Evolutionary conservation across 2,797 vertebrate genomes (phyloP), one percentile per base, ranked within the genome.

Genomic region (Alosa sapidissima): DNA sequence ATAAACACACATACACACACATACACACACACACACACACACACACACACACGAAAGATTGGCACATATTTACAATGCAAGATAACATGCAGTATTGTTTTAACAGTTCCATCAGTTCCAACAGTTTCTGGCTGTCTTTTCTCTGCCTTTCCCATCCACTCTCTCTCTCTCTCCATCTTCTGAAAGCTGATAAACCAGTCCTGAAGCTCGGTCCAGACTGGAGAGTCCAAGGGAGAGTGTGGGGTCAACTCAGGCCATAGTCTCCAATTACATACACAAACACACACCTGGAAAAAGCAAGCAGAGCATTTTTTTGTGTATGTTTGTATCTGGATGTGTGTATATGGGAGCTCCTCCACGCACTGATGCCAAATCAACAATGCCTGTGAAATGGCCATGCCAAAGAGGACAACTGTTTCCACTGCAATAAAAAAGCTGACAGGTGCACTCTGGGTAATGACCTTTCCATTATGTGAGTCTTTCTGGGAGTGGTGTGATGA

Each of bases 1-100:
- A n/a, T n/a, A n/a, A n/a, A n/a, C n/a, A n/a, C n/a, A n/a, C n/a
- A 36, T 14, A 24, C 65, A 68, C 84, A 88, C 88, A 85, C 81
- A 84, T 11, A 24, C 72, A 49, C 58, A 83, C n/a, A n/a, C n/a
- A n/a, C 83, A 86, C 88, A 91, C 84, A 85, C 89, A 91, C 47
- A 60, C 81, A 49, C 45, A 2, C 7, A 81, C 36, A 62, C 5
- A 24, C 62, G 24, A 9, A 62, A 2, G 3, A 24, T 8, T 24
- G 9, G 14, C 10, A 52, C 10, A 52, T 10, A 52, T 55, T 0
- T 19, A 55, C 54, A 55, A 55, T 19, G 16, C 19, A 19, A 55
- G 54, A 55, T 19, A 55, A 3, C 1, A 21, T 19, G 19, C 54
- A 19, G 19, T 4, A 55, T 2, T 52, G 51, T 55, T 19, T 1